Evolutionary conservation across 2,888 invertebrate genomes (phyloP), one percentile per base, ranked within the genome.

Genomic region (Autographa gamma): DNA sequence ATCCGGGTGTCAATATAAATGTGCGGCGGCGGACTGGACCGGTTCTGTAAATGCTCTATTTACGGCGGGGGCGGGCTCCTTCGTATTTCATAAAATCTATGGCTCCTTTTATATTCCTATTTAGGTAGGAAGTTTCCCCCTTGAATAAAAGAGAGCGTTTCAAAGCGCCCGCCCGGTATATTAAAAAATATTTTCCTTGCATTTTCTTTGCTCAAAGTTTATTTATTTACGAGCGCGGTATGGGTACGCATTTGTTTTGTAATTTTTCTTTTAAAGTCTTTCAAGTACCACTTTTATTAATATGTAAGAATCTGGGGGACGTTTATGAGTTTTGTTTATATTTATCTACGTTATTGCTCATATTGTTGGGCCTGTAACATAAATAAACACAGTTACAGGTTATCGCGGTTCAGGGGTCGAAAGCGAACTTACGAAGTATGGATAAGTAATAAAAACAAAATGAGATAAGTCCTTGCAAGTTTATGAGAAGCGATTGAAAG

Each of bases 171-270:
- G 81, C 73, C 73, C 77, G 80, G 73, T 87, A 87, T 89, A 91
- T 90, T 90, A 89, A 90, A 88, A 89, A 90, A 89, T 86, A 86
- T 87, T 88, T 87, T 77, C 77, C 80, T 80, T 82, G 85, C 84
- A 82, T 82, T 86, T 85, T 81, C 82, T 81, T 82, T 71, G 76
- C 76, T 73, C 77, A 69, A 83, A 83, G 75, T 81, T 83, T 81
- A 81, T 85, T 83, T 82, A 82, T 81, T 81, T 83, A 74, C 76
- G 77, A 80, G 73, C 69, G 66, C 66, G 43, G 71, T 76, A 73
- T 72, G 73, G 66, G 72, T 75, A 63, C 66, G 69, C 75, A 60
- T 77, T 84, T 81, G 67, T 77, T 71, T 41, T 71, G 77, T 74
- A 76, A 64, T 76, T 79, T 76, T 71, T 72, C 70, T 71, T 72